Percentiles rank a stretch among this genome's conserved stretches.
Evolutionary conservation across 2,888 invertebrate genomes (phyloP).

Genomic region (Stramonita haemastoma): DNA sequence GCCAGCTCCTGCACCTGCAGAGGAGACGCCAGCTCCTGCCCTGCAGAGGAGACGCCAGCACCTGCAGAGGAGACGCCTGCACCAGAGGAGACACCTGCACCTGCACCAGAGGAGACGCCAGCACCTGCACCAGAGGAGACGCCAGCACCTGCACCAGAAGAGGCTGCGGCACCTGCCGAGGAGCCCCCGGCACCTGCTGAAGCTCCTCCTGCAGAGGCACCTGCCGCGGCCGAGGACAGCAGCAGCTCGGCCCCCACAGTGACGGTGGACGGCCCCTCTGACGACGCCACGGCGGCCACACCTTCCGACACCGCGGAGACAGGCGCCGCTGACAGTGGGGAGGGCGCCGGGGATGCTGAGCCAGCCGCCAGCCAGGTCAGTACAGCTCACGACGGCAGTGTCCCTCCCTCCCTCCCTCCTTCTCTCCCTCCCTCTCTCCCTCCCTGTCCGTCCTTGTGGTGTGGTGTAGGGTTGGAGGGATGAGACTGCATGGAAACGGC

Average conservation of each 20-base stretch:
- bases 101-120: conserved; percentile 11
- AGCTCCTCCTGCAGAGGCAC: conserved; percentile 7
- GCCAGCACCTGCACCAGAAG: conserved; percentile 35
- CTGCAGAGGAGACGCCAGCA: conserved; percentile 17
- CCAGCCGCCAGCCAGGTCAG: conserved; percentile 45
- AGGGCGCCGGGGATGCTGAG: conserved; percentile 45
- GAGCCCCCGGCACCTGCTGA: conserved; percentile 33
- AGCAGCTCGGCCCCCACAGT: not conserved
- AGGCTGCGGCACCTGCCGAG: conserved; percentile 18
- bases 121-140: conserved; percentile 3
- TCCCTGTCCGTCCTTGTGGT: not conserved
- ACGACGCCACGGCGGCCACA: conserved; percentile 46
- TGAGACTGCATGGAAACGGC: too few relatives aligned
- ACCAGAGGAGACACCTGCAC: conserved; percentile 20
- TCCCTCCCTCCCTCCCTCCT: not conserved
- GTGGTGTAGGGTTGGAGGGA: too few relatives aligned
- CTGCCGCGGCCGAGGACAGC: conserved; percentile 31
- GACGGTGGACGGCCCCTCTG: conserved; percentile 38
- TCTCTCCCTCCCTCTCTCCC: not conserved
- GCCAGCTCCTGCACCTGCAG: conserved; percentile 25
- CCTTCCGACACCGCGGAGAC: conserved; percentile 50
- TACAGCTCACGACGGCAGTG: too few relatives aligned
- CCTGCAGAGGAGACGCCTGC: conserved; percentile 26
- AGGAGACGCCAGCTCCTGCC: not conserved
- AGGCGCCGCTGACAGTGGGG: conserved; percentile 46